phyloP scores from a whole-genome alignment of 2,888 invertebrate genomes.

The Cryptosula pallasiana region DNA sequence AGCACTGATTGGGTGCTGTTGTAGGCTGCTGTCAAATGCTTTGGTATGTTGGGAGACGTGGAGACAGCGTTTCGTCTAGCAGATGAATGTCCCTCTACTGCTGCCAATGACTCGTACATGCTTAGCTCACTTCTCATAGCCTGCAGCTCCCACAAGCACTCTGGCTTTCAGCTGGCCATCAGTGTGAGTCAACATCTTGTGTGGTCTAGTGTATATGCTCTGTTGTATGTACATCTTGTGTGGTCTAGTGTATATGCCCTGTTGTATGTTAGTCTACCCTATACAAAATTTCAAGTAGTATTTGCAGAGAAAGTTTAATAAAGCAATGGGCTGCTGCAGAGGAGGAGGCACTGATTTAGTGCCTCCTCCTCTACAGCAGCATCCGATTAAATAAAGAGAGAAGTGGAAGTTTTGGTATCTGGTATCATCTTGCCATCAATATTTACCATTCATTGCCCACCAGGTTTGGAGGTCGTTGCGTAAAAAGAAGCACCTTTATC shows the following conservation, averaged over 20 bases:
- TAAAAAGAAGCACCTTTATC: neutral
- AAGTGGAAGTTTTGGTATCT: too few relatives aligned
- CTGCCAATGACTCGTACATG: neutral
- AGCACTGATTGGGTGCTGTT: too few relatives aligned
- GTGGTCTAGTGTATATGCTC: neutral
- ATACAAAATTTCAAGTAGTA: too few relatives aligned
- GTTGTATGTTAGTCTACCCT: too few relatives aligned
- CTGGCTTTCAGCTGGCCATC: conserved; percentile 16
- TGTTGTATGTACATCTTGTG: neutral
- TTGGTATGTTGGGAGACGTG: conserved; percentile 6
- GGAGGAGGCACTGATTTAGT: too few relatives aligned
- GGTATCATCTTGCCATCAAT: too few relatives aligned
- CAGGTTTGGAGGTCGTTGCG: conserved; percentile 4
- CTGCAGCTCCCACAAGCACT: conserved; percentile 2
- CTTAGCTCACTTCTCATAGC: conserved; percentile 10
- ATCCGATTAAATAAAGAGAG: too few relatives aligned
- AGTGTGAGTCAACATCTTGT: neutral
- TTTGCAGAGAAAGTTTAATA: too few relatives aligned
- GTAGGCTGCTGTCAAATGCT: neutral
- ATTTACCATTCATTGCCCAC: too few relatives aligned
- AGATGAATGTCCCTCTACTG: neutral
- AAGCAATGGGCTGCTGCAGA: too few relatives aligned
- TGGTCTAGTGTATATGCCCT: too few relatives aligned
- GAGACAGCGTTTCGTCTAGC: conserved; percentile 14
- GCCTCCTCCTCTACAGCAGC: too few relatives aligned